Percentiles rank a stretch among this genome's conserved stretches.
phyloP scores from a whole-genome alignment of 2,888 invertebrate genomes.

The Schrankia costaestrigalis region DNA sequence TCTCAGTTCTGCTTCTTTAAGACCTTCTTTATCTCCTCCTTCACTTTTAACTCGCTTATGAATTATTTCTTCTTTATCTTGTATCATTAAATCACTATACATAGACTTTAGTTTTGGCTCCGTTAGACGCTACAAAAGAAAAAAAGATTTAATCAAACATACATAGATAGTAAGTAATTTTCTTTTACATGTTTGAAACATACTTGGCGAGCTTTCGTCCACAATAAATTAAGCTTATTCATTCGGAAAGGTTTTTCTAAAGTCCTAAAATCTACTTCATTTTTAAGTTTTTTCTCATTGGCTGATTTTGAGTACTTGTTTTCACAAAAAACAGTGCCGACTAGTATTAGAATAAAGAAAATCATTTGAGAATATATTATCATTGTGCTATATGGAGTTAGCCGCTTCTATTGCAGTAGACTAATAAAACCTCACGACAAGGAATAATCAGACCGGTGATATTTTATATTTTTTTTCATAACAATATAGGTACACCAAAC shows the following conservation, averaged over 20 bases:
- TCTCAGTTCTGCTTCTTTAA: conserved; percentile 89
- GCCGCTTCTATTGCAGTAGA: too few species aligned
- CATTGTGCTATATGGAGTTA: too few species aligned
- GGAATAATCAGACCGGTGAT: too few species aligned
- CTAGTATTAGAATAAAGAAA: conserved; percentile 27
- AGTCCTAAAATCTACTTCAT: conserved; percentile 82
- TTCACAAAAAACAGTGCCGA: conserved; percentile 47
- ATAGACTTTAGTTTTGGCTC: conserved; percentile 92
- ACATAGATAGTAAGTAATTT: neutral
- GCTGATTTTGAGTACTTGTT: conserved; percentile 85
- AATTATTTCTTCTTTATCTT: conserved; percentile 94
- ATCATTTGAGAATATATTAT: conserved; percentile 12
- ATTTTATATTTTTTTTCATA: too few species aligned
- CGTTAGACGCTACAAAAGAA: conserved; percentile 84
- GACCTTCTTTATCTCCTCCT: conserved; percentile 92
- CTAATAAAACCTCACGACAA: too few species aligned
- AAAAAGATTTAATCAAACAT: neutral
- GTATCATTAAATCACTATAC: conserved; percentile 93
- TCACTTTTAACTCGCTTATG: conserved; percentile 91
- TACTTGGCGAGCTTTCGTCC: conserved; percentile 95
- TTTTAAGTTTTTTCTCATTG: conserved; percentile 62
- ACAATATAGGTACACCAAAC: too few species aligned
- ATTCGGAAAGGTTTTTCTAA: conserved; percentile 93
- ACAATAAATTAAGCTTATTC: conserved; percentile 93
- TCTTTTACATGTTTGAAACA: conserved; percentile 17